phyloP scores from a whole-genome alignment of 2,888 invertebrate species.

The Rhaphigaster nebulosa region DNA sequence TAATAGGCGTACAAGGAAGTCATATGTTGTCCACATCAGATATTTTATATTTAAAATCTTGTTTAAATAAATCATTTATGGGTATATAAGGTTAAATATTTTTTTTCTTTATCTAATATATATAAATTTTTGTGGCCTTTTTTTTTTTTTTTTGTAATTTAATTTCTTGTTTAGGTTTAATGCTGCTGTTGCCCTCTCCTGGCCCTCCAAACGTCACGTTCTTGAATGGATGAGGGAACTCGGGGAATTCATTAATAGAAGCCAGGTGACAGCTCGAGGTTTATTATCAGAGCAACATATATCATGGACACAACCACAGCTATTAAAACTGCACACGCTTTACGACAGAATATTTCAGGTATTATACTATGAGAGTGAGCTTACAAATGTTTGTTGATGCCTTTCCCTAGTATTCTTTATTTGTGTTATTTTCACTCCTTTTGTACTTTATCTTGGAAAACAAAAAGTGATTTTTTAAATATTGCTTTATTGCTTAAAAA shows the following conservation, averaged over 20 bases:
- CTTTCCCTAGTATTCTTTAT: not conserved
- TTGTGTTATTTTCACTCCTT: too few species aligned
- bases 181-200: conserved; percentile 66
- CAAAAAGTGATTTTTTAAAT: too few species aligned
- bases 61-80: too few species aligned
- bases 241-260: conserved; percentile 69
- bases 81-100: too few species aligned
- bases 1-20: too few species aligned
- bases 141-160: not conserved
- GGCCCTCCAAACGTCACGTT: conserved; percentile 68
- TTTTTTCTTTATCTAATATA: too few species aligned
- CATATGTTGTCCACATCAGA: too few species aligned
- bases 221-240: conserved; percentile 67
- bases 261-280: conserved; percentile 76
- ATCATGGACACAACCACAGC: conserved; percentile 84
- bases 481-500: too few species aligned
- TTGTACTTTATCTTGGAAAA: too few species aligned
- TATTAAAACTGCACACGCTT: conserved; percentile 88
- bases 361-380: too few species aligned
- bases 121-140: not conserved
- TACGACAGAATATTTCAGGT: conserved; percentile 93
- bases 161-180: conserved; percentile 65
- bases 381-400: not conserved
- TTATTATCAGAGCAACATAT: conserved; percentile 82
- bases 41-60: too few species aligned